Conservation (phyloP, 2,113 vertebrate genomes). For the Rafetus swinhoei region DNA sequence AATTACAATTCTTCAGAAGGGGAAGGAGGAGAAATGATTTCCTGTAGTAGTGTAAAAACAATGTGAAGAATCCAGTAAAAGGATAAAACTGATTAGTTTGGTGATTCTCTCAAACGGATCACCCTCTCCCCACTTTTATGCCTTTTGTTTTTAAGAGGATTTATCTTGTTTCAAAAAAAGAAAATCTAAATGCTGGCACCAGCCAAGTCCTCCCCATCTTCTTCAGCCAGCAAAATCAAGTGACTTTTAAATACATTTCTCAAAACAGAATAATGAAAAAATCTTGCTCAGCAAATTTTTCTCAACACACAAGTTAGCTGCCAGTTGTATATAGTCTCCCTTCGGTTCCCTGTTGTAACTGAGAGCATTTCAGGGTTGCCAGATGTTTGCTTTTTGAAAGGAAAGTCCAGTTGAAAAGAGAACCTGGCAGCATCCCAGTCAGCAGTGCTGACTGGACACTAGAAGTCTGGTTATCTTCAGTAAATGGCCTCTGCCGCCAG, state of each 20-base stretch:
- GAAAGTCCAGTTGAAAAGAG: no score
- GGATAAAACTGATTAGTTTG: not conserved
- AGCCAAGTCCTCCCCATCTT: not conserved
- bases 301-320: not conserved
- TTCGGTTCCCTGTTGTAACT: not conserved
- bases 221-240: not conserved
- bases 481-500: no score
- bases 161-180: not conserved
- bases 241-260: not conserved
- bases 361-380: not conserved
- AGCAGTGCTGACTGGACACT: no score
- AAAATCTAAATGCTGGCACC: not conserved
- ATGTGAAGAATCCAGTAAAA: not conserved
- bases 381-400: no score
- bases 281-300: not conserved
- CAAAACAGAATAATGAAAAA: not conserved
- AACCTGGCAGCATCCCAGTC: no score
- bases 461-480: no score
- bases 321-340: not conserved
- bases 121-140: not conserved
- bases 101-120: not conserved
- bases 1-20: not conserved
- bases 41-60: not conserved
- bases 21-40: not conserved
- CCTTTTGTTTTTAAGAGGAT: not conserved